Conservation (phyloP, 2,113 vertebrate genomes). For the Bubo blakistoni region DNA sequence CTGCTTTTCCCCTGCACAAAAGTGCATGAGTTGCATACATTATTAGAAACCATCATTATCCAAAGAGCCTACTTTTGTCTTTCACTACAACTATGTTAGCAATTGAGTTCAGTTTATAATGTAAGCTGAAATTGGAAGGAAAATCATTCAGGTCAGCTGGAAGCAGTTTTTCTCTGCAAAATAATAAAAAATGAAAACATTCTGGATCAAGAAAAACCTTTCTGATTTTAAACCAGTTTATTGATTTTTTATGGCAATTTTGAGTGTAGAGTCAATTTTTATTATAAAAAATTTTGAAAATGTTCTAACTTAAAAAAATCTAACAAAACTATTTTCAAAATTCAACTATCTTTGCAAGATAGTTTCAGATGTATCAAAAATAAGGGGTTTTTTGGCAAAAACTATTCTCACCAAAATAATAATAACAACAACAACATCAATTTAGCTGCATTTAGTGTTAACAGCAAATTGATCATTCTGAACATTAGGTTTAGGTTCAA, state of each 20-base stretch:
- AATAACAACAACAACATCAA: not conserved
- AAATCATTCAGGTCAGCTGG: not conserved
- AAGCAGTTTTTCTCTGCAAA: not conserved
- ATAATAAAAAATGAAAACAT: not conserved
- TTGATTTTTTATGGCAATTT: not conserved
- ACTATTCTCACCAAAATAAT: not conserved
- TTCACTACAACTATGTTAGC: not conserved
- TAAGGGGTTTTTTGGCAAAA: rapidly evolving
- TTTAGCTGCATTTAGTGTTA: not conserved
- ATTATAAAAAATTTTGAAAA: not conserved
- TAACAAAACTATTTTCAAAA: not conserved
- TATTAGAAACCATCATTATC: slow-evolving; percentile 13
- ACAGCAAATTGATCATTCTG: not conserved
- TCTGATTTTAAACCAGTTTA: not conserved
- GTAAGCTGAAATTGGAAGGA: not conserved
- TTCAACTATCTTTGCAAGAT: not conserved
- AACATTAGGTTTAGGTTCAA: not conserved
- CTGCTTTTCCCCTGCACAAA: not conserved
- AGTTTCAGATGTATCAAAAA: not conserved
- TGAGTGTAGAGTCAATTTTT: not conserved
- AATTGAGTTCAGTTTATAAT: slow-evolving; percentile 7
- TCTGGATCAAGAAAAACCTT: not conserved
- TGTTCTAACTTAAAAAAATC: not conserved
- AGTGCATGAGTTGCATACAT: not conserved
- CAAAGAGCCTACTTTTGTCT: not conserved